These are phyloP conservation scores for Drosophila oshimai DNA, from an alignment of 1,140 invertebrate genomes.

Conservation along the genomic window DNA sequence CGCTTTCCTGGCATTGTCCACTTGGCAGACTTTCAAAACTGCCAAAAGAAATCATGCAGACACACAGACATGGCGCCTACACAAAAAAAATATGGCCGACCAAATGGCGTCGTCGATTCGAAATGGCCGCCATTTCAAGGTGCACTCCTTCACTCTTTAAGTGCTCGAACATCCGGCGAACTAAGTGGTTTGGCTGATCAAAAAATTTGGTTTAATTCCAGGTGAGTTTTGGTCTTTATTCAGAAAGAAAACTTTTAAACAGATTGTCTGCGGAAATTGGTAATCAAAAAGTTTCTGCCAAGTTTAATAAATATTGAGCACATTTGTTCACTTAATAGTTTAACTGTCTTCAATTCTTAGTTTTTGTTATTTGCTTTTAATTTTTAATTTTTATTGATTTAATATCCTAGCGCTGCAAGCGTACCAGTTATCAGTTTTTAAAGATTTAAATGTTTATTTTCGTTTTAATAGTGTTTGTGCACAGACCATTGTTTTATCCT, in stretches of 20 bases:
- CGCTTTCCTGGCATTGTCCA: slow-evolving; percentile 29
- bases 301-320: neutral
- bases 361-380: too few species aligned
- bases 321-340: neutral
- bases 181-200: neutral
- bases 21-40: slow-evolving; percentile 72
- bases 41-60: slow-evolving; percentile 54
- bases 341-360: too few species aligned
- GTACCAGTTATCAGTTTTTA: too few species aligned
- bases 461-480: too few species aligned
- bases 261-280: neutral
- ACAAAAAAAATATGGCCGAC: slow-evolving; percentile 62
- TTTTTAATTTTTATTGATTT: too few species aligned
- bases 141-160: slow-evolving; percentile 34
- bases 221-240: neutral
- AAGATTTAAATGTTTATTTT: too few species aligned
- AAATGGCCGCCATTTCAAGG: slow-evolving; percentile 41
- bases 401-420: too few species aligned
- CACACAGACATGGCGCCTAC: slow-evolving; percentile 59
- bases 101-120: slow-evolving; percentile 48
- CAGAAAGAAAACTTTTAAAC: neutral
- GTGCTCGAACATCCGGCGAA: neutral
- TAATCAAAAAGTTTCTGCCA: neutral
- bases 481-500: too few species aligned
- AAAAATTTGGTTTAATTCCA: neutral